Evolutionary conservation across 2,113 vertebrate species (phyloP), one percentile per base, ranked within the genome.

Genomic region (Oenanthe melanoleuca): DNA sequence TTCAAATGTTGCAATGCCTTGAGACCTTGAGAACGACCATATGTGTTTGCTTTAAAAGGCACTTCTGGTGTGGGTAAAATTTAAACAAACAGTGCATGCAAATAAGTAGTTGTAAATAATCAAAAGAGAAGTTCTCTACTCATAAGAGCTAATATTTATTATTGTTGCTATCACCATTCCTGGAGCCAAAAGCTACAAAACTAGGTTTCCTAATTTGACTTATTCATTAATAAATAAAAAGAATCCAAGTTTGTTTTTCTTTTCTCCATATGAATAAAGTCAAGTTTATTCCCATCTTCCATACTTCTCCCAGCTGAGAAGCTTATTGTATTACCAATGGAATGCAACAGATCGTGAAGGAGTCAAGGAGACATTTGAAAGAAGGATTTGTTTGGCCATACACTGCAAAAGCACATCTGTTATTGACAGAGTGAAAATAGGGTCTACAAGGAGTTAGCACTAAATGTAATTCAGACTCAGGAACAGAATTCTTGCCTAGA

Each of bases 401-500:
- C 34, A 61, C 71, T 66, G 71, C 70, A 96, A 95, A 92, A 89
- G 71, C 92, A 92, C 85, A 95, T 95, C 92, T 94, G 89, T 88
- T 97, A 94, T 86, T 93, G 87, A 96, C 85, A 93, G 53, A 92
- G 57, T 75, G 86, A 95, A 96, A 95, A 93, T 3, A 73, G 55
- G 89, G 12, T 80, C 78, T 94, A 71, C 60, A 93, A 93, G 55
- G 38, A 95, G 23, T 70, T 87, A 79, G 63, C 2, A 4, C 67
- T 77, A 96, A 94, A 88, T 66, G 83, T 73, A 95, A 88, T 81
- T 89, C 84, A 91, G 87, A 50, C 29, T 73, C 64, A 29, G 74
- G 24, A 88, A 73, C n/a, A 53, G 45, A 61, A 86, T 77, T 89
- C 47, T 70, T 92, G 70, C 64, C 85, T 83, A 60, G 66, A 88